Evolutionary conservation across 2,888 invertebrate species (phyloP), one percentile per base, ranked within the genome.

Genomic region (Melinaea menophilus): DNA sequence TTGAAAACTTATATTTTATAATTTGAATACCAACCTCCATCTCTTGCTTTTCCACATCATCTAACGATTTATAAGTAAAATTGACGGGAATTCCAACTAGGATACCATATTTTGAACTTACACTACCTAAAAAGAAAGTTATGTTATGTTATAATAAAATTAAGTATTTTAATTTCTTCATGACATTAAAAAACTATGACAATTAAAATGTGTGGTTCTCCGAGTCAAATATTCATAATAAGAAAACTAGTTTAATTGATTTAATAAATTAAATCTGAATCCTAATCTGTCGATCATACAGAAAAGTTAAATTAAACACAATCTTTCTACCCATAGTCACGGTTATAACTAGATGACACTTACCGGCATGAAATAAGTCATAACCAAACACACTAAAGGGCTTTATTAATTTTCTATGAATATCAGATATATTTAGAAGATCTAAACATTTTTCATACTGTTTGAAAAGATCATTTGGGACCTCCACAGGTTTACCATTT

Each of bases 311-410:
- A 35, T 5, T 35, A 35, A 4, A 4, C 35, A 1, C 4, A 5
- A 35, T 5, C 5, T 47, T 31, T 12, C 11, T 31, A 2, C 41
- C n/a, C 3, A 5, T 51, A 51, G 5, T 13, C 5, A 51, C 12
- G n/a, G 5, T 51, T 51, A 22, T 48, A 48, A 9, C 2, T 41
- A 9, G 41, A 7, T 9, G 55, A 54, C 55, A 71, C 73, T 88
- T 84, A 78, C 96, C 97, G 54, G 94, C 93, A 83, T 93, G 92
- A 76, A 94, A 93, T 45, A 95, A 77, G 78, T 97, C 94, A 81
- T 94, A 94, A 33, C 96, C 96, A 85, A 91, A 92, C 2, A 94
- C 94, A 69, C 92, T 92, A 75, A 96, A 97, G 0, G 95, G 94
- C 66, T 91, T 85, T 55, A 94, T 86, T 33, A 92, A 75, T 66